Evolutionary conservation across 1,140 invertebrate species (phyloP).

Genomic region (Tribolium castaneum): DNA sequence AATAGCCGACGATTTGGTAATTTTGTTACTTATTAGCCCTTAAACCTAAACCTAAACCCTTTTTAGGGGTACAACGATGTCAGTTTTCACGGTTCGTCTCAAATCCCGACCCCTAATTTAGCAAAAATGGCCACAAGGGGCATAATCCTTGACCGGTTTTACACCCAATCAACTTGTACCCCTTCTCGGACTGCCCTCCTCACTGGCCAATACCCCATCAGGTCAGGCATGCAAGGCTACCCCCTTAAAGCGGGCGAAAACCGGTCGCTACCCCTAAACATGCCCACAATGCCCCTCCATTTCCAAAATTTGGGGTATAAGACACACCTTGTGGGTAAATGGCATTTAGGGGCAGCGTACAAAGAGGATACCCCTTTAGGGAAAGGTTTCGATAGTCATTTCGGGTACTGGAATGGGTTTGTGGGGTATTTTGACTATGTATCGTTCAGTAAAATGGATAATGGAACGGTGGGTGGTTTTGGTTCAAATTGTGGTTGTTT

Average conservation of each 20-base stretch:
- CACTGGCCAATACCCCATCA: constrained; percentile 87
- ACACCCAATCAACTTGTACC: constrained; percentile 80
- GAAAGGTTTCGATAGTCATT: constrained; percentile 74
- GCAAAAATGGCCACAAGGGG: constrained; percentile 83
- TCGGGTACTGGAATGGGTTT: constrained; percentile 74
- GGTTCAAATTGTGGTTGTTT: background rate
- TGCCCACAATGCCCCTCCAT: constrained; percentile 75
- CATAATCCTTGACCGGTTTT: constrained; percentile 78
- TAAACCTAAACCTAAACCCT: background rate
- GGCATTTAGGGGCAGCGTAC: constrained; percentile 76
- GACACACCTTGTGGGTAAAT: constrained; percentile 90
- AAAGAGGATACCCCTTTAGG: constrained; percentile 66
- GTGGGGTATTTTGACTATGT: constrained; percentile 69
- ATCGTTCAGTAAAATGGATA: background rate
- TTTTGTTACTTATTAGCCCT: background rate
- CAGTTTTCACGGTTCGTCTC: constrained; percentile 84
- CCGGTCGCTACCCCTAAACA: constrained; percentile 68
- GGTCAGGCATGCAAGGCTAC: constrained; percentile 76
- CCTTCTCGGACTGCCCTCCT: constrained; percentile 82
- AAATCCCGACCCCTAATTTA: constrained; percentile 88
- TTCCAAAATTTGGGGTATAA: constrained; percentile 81
- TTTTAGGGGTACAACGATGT: constrained; percentile 90
- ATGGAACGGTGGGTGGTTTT: background rate
- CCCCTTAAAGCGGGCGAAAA: constrained; percentile 69
- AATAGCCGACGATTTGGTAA: constrained; percentile 70